Base-by-base conservation (phyloP, 2,113 vertebrate species). In the Tringa solitaria region DNA sequence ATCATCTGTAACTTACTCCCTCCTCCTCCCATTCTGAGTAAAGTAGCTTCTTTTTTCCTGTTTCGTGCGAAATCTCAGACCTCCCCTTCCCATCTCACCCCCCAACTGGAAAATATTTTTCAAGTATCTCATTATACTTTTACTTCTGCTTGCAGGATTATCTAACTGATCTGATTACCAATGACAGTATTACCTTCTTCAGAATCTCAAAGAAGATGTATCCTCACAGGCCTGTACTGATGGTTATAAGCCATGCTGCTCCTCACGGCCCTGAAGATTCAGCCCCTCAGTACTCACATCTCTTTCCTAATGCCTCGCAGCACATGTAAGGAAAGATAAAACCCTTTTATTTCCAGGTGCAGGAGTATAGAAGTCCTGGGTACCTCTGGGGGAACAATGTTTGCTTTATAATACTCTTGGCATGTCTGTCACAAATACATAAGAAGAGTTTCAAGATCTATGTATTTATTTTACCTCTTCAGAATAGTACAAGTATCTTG, bases 241-340 rank as follows among this genome's bases (percentile, higher is more conserved):
- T 99, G 99, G 99, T 99, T 81, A 97, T 99, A 96, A 99, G 99
- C 96, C 99, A 99, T 4, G 99, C 99, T 4, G 99, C 99, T 46
- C 99, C 99, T 32, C 99, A 99, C 2, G 99, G 99, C 26, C 99
- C 99, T 2, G 99, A 99, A 96, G 99, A 99, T 96, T 99, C 99
- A 0, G 99, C 99, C 19, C 99, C 99, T 17, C 99, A 99, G 89
- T 99, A 99, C 96, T 99, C 99, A 18, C 83, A 98, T 6, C 98
- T 99, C 89, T 99, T 99, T 97, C 98, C 98, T 94, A 99, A 99
- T 27, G 99, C 99, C 4, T 99, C 99, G 3, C 99, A 99, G 94
- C 99, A 99, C 98, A 99, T 99, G 99, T 99, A 98, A 99, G 99
- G 70, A 77, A 68, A 93, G 82, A 14, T 24, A 87, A 87, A 35